Evolutionary conservation across 2,888 invertebrate species (phyloP).

Genomic region (Eucera pruinosa): DNA sequence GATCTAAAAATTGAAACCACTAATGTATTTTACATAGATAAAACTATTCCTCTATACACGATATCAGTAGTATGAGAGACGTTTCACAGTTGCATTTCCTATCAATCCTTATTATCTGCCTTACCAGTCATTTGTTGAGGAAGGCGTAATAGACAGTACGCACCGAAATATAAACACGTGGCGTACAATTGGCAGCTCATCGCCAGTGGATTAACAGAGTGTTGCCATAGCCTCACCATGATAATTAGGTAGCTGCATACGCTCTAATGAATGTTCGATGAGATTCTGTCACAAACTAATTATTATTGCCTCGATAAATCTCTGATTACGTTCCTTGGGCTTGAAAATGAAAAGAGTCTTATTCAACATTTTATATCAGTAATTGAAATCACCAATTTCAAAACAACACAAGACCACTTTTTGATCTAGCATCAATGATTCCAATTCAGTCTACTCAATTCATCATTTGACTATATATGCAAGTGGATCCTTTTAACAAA

Average conservation of each 20-base stretch:
- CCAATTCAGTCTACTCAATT: too few relatives aligned
- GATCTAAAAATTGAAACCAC: too few relatives aligned
- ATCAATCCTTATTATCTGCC: neutral
- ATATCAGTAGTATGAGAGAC: neutral
- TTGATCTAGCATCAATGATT: too few relatives aligned
- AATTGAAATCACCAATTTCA: too few relatives aligned
- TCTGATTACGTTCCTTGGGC: neutral
- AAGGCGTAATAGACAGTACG: neutral
- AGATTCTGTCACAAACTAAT: neutral
- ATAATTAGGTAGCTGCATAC: constrained; percentile 16
- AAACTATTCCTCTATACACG: neutral
- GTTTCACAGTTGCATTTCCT: constrained; percentile 2
- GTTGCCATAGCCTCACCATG: constrained; percentile 18
- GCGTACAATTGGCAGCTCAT: neutral
- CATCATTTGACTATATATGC: too few relatives aligned
- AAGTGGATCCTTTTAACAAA: too few relatives aligned
- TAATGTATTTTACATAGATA: neutral
- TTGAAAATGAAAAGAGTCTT: too few relatives aligned
- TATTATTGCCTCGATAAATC: too few relatives aligned
- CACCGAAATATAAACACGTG: too few relatives aligned
- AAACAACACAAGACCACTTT: too few relatives aligned
- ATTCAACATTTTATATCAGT: too few relatives aligned
- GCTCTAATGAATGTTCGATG: constrained; percentile 30
- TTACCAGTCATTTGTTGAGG: too few relatives aligned
- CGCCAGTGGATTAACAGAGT: constrained; percentile 20